phyloP scores from a whole-genome alignment of 2,113 vertebrate genomes.

The Heteronetta atricapilla region DNA sequence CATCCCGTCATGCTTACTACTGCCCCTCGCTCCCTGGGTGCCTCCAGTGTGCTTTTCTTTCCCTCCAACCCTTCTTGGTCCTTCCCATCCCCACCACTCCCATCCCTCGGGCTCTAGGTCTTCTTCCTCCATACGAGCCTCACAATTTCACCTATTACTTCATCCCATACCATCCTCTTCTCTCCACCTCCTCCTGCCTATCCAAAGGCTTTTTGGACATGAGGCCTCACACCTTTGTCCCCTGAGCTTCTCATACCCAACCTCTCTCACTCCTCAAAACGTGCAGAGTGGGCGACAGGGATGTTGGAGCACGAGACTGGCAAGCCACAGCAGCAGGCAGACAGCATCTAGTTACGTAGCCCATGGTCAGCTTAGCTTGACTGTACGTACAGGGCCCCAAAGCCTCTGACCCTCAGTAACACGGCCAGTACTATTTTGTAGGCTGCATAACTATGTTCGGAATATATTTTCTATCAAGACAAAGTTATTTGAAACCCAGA shows the following conservation, averaged over 20 bases:
- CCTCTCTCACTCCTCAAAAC: background rate
- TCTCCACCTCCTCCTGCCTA: background rate
- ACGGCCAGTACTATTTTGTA: background rate
- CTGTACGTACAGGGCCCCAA: background rate
- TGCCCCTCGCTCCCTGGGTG: too few relatives aligned
- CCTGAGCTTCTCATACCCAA: background rate
- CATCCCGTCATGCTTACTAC: background rate
- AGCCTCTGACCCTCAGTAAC: background rate
- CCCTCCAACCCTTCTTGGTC: background rate
- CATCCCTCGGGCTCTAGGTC: background rate
- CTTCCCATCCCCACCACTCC: background rate
- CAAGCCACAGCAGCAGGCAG: background rate
- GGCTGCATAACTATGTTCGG: background rate
- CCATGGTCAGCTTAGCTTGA: background rate
- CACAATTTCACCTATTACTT: background rate
- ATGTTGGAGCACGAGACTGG: background rate
- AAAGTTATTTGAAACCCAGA: background rate
- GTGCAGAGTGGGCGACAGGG: background rate
- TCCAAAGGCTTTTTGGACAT: background rate
- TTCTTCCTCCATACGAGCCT: background rate
- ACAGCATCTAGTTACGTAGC: background rate
- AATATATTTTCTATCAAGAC: background rate
- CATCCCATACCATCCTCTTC: background rate
- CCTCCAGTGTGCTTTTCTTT: too few relatives aligned
- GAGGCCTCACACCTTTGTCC: background rate